Base-by-base conservation (phyloP, 2,113 vertebrate species). In the Dasypus novemcinctus region DNA sequence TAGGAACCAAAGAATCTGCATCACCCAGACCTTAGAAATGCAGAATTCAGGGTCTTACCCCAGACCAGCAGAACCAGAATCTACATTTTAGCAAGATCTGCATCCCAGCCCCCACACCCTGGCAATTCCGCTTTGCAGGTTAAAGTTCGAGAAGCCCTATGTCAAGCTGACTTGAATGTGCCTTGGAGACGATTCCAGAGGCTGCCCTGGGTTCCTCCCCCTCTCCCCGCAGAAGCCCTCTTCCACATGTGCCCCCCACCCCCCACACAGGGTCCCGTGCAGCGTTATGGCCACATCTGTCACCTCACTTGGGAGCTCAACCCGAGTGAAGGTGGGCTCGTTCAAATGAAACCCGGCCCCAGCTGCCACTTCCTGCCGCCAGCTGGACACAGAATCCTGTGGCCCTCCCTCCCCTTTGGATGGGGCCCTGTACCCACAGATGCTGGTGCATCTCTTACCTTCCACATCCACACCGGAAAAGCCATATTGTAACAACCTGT, bases 71-170 rank as follows among this genome's bases (percentile, higher is more conserved):
- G 29, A 43, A 10, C n/a, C 41, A 20, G 33, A 31, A 29, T 20
- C 59, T 31, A 23, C 49, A 15, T 4, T 21, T 52, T 46, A 68
- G 41, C 27, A n/a, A 46, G 61, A 27, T 6, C 68, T 4, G 20
- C 7, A 29, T 4, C 8, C 12, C 14, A 23, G 1, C 7, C 52
- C 54, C 7, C 0, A 23, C 15, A 18, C 29, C 4, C 2, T 29
- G 46, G 91, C 2, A 61, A 15, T 20, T 54, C 54, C 68, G n/a
- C 63, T 57, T 52, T 0, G 9, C 14, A 36, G 8, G 12, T 71
- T 27, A 5, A 54, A 63, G 41, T 21, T 1, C 29, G 94, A 31
- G 33, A 52, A 80, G 57, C 29, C 2, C 21, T 1, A 0, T 13
- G 74, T 43, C 64, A 2, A 11, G n/a, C 14, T n/a, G 27, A 64